Evolutionary conservation across 2,113 vertebrate genomes (phyloP), one percentile per base, ranked within the genome.

Genomic region (Lampris megalopsis): DNA sequence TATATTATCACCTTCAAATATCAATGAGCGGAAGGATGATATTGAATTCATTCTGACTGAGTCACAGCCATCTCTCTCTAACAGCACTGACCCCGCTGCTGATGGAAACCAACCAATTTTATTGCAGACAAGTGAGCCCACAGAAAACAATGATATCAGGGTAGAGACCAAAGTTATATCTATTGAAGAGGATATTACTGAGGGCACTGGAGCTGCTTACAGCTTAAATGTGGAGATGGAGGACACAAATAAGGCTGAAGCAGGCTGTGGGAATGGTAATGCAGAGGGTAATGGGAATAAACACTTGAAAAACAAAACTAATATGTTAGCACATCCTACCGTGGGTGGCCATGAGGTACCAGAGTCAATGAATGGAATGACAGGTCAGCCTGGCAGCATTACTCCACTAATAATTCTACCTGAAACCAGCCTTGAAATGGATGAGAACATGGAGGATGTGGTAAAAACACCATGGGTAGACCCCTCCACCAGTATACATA

Each of bases 1-100:
- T 85, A 86, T 74, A 91, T 90, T 87, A 86, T 90, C 82, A 77
- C 75, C 85, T 86, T 59, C 85, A 92, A 89, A 87, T 90, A 90
- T 89, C 88, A 90, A 73, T 83, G 89, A 88, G 81, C 70, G 57
- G 83, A 86, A 92, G 57, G 71, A 89, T 66, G 77, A 89, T 86
- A 88, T 88, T 86, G 84, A 89, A 90, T 89, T 90, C 71, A 81
- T 86, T 85, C 74, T 89, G 77, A 84, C 87, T 75, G 88, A 87
- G 73, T 84, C 86, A 81, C 84, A 79, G 77, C 72, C 84, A 41
- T 83, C 85, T 77, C 82, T 83, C 81, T 83, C 81, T 60, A 76
- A 82, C 64, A 82, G 78, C 62, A 54, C 71, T 86, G 82, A 90
- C 73, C 77, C 81, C 70, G 56, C 76, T 72, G 48, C 86, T 54